Base-by-base conservation (phyloP, 2,888 invertebrate species). In the Ypsolopha scabrella region DNA sequence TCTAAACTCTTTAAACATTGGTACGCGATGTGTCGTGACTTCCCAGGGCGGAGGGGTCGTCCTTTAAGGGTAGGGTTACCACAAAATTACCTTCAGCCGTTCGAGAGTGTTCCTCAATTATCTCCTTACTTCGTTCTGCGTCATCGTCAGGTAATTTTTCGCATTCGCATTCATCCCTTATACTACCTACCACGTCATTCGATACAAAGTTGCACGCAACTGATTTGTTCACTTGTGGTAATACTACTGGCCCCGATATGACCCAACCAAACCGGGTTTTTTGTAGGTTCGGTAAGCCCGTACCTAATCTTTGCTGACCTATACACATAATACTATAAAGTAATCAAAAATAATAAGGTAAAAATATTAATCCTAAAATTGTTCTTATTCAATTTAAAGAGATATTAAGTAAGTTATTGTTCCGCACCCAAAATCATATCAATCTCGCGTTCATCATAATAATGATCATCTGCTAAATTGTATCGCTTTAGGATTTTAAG, bases 391-490 rank as follows among this genome's bases (percentile, higher is more conserved):
- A n/a, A n/a, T n/a, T n/a, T n/a, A n/a, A n/a, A n/a, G n/a, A n/a
- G n/a, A n/a, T n/a, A n/a, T n/a, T n/a, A n/a, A n/a, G n/a, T n/a
- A n/a, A n/a, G n/a, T n/a, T n/a, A 55, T 48, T 24, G 24, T 36
- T 55, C 52, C 1, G 43, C 55, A 2, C 55, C 53, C 37, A 55
- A 13, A 2, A 55, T 10, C 11, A 53, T 13, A n/a, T 52, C 55
- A n/a, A n/a, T n/a, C n/a, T n/a, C n/a, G n/a, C n/a, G n/a, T n/a
- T n/a, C n/a, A n/a, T n/a, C n/a, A n/a, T n/a, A n/a, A n/a, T n/a
- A n/a, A n/a, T n/a, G n/a, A n/a, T n/a, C n/a, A n/a, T n/a, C n/a
- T n/a, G n/a, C n/a, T n/a, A n/a, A n/a, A n/a, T n/a, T n/a, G n/a
- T n/a, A n/a, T n/a, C n/a, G n/a, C n/a, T n/a, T n/a, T n/a, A n/a